Base-by-base conservation (phyloP, 2,888 invertebrate species). In the Clistopyga incitator region DNA sequence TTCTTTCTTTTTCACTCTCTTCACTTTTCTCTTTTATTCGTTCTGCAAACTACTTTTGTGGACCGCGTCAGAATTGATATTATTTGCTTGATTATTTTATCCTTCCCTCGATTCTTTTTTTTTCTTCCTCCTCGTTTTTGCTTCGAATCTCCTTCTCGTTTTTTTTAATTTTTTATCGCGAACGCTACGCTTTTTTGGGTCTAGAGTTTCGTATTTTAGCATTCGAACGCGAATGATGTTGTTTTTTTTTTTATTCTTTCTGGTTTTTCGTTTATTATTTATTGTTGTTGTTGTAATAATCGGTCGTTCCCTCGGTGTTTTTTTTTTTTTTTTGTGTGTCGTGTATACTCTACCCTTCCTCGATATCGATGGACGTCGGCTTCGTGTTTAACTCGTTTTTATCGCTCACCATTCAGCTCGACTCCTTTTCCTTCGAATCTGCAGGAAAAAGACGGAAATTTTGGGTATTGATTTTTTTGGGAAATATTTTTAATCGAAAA, bases 401-500 rank as follows among this genome's bases (percentile, higher is more conserved):
- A 81, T 85, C 82, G 81, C 82, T 83, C 86, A 45, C 84, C 85
- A 95, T 95, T 96, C 95, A 95, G 94, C 95, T 95, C 81, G 95
- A 95, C 93, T 95, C 95, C 90, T 95, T 95, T 91, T 95, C 95
- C 94, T 95, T 96, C 88, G 95, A 95, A 94, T 96, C 96, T 96
- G 94, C n/a, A 95, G 95, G 78, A 81, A 81, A 38, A 83, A 86
- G 86, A 76, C 89, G 75, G 64, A 71, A 71, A n/a, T n/a, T n/a
- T n/a, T n/a, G n/a, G n/a, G 34, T 1, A 38, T 38, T 38, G 8
- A 6, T 38, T 38, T 38, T 8, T 38, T 1, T 38, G 6, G 8
- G 8, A 38, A 38, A 38, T 6, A 6, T 38, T 38, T n/a, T n/a
- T n/a, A n/a, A n/a, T n/a, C n/a, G 29, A 29, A 29, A 29, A 29